Conservation (phyloP, 53 echinoderm and acorn worm genomes). For the Stichopus horrens region DNA sequence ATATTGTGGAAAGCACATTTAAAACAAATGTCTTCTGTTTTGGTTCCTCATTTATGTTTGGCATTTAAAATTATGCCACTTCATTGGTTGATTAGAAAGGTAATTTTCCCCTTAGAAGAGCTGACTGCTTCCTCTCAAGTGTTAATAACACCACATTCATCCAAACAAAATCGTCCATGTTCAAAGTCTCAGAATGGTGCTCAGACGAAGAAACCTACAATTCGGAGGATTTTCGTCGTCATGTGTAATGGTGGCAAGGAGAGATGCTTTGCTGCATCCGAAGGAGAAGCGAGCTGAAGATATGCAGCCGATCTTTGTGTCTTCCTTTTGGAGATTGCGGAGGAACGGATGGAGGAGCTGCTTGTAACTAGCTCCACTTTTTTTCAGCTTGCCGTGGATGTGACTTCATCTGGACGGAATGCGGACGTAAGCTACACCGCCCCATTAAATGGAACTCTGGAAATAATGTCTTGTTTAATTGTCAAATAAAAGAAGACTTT, state of each 20-base stretch:
- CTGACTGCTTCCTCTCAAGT: too few relatives aligned
- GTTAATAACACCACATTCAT: too few relatives aligned
- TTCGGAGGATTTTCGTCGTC: neutral
- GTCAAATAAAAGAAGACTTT: slow-evolving; percentile 3
- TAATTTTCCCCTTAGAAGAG: too few relatives aligned
- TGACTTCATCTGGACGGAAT: neutral
- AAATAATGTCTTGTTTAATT: neutral
- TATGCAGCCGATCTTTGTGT: neutral
- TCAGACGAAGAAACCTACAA: neutral
- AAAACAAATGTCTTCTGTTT: too few relatives aligned
- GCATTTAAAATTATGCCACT: too few relatives aligned
- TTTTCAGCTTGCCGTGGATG: neutral
- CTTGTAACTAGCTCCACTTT: neutral
- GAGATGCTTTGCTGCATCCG: neutral
- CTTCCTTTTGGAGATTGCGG: neutral
- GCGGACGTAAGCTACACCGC: neutral
- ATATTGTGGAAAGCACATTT: too few relatives aligned
- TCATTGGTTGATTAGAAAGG: too few relatives aligned
- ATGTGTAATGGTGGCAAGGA: neutral
- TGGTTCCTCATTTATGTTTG: too few relatives aligned
- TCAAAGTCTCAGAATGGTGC: neutral
- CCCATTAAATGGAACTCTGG: neutral
- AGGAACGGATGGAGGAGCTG: neutral
- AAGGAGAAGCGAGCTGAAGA: neutral
- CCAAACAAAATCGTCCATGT: too few relatives aligned